These are phyloP conservation scores for Hemithea aestivaria DNA, from an alignment of 2,888 invertebrate species.

Conservation along the genomic window DNA sequence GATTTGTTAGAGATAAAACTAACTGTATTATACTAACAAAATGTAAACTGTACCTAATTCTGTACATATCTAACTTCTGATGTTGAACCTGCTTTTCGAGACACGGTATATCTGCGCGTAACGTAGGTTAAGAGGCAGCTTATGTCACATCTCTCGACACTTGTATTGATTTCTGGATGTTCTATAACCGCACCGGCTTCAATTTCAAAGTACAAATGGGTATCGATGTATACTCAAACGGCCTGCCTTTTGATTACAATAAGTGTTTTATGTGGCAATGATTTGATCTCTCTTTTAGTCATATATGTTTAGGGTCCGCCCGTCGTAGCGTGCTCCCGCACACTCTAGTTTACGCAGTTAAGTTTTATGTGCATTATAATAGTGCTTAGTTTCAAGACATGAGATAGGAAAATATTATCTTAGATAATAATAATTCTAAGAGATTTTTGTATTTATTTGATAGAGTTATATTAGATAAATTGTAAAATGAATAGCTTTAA, in stretches of 20 bases:
- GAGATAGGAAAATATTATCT: slow-evolving; percentile 75
- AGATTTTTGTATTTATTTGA: slow-evolving; percentile 79
- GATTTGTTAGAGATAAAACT: slow-evolving; percentile 39
- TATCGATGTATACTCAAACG: slow-evolving; percentile 42
- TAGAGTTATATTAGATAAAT: slow-evolving; percentile 78
- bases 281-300: slow-evolving; percentile 87
- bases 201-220: slow-evolving; percentile 70
- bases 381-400: slow-evolving; percentile 75
- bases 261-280: slow-evolving; percentile 79
- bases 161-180: slow-evolving; percentile 1
- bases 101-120: slow-evolving; percentile 7
- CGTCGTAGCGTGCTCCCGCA: slow-evolving; percentile 40
- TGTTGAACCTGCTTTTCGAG: slow-evolving; percentile 9
- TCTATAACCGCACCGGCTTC: slow-evolving; percentile 19
- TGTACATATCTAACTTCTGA: slow-evolving; percentile 36
- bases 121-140: slow-evolving; percentile 11
- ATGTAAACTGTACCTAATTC: slow-evolving; percentile 34
- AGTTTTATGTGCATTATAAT: slow-evolving; percentile 68
- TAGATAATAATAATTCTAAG: slow-evolving; percentile 67
- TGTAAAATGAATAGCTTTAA: slow-evolving; percentile 75
- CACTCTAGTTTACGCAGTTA: slow-evolving; percentile 48
- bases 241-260: slow-evolving; percentile 54
- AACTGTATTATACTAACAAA: slow-evolving; percentile 39
- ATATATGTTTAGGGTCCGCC: slow-evolving; percentile 80
- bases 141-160: slow-evolving; percentile 1